Evolutionary conservation across 1,140 invertebrate species (phyloP), one percentile per base, ranked within the genome.

Genomic region (Pseudomyrmex pallidus): DNA sequence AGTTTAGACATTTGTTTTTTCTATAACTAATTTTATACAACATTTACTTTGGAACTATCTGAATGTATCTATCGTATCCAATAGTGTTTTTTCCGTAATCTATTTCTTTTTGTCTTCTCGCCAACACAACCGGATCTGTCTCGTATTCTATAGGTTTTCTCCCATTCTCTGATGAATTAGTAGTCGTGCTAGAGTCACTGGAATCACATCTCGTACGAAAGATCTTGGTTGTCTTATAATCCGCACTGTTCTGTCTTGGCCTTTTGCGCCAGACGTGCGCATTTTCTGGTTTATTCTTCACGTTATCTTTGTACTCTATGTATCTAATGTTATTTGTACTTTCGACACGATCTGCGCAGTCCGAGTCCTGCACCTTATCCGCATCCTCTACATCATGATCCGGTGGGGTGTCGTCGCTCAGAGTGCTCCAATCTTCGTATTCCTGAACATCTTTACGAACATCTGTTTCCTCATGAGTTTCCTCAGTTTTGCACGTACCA

Each of bases 21-120:
- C 35, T 7, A 35, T 35, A 35, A 35, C 46, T 13, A 52, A 13
- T 52, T 13, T 13, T 13, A 52, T 52, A 52, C 35, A 57, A 84
- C 61, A 35, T 95, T 95, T 96, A 97, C 97, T 95, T 96, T 70
- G 97, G 97, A 57, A 99, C 95, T 84, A 95, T 85, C 89, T 96
- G 94, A 1, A 95, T 91, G 88, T 98, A 99, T 93, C 96, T 96
- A 72, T 97, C 96, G 94, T 99, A 99, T 56, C 97, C 98, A 83
- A 96, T 93, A 12, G 98, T 99, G 91, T 98, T 98, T 95, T 99
- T 99, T 22, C 98, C 98, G 95, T 98, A 99, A 92, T 99, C 98
- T 92, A 99, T 98, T 94, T 98, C 97, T 93, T 99, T 99, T 91
- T 98, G 97, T 74, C 98, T 95, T 82, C 98, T 95, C 50, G 95